Evolutionary conservation across 2,113 vertebrate species (phyloP).

Genomic region (Noctilio leporinus): DNA sequence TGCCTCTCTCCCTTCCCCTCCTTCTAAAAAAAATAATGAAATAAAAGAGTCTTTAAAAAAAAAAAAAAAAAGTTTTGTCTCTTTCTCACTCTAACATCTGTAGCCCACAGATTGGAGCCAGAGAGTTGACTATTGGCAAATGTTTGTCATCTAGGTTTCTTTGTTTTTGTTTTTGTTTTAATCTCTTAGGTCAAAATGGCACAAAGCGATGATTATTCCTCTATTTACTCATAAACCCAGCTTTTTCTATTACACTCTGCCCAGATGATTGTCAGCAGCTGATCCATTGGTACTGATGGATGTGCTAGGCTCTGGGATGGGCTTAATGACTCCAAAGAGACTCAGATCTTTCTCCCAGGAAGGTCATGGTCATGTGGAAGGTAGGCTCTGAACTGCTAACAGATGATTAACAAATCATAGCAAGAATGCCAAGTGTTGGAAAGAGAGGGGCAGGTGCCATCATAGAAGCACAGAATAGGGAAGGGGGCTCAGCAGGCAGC

Average conservation of each 20-base stretch:
- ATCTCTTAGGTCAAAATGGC: neutral
- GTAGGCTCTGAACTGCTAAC: neutral
- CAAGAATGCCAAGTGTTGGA: no score
- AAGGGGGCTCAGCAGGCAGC: no score
- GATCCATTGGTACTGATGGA: accelerated
- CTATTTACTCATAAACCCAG: neutral
- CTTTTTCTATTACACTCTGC: neutral
- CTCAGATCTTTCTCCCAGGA: neutral
- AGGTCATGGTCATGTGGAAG: accelerated
- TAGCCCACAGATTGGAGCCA: neutral
- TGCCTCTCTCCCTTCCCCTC: no score
- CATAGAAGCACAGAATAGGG: accelerated
- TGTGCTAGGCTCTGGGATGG: neutral
- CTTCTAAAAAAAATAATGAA: no score
- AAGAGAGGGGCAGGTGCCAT: neutral
- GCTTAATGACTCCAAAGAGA: neutral
- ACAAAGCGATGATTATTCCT: accelerated
- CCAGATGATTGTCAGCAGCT: accelerated
- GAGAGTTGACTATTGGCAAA: neutral
- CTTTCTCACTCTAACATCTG: neutral
- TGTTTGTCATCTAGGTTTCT: neutral
- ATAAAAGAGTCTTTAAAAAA: no score
- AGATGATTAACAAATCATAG: neutral
- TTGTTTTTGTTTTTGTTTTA: neutral
- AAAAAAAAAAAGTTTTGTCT: accelerated